Evolutionary conservation across 2,888 invertebrate genomes (phyloP), one percentile per base, ranked within the genome.

Genomic region (Limnephilus auricula): DNA sequence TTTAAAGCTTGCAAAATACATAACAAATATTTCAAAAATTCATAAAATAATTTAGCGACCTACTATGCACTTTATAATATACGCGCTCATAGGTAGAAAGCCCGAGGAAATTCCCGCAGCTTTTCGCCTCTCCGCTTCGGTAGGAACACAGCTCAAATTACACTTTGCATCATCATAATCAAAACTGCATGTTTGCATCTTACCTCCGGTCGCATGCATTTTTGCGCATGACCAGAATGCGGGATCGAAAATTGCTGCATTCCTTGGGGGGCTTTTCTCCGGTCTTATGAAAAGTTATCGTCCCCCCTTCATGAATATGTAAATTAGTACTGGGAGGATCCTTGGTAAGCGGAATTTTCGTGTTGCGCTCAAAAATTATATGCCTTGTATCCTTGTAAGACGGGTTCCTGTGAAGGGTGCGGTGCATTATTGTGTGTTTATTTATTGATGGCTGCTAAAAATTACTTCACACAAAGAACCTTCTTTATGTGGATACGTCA

Each of bases 121-220:
- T n/a, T 34, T 45, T 30, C 50, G 31, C 40, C 45, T 86, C 45
- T 45, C 31, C 30, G 34, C 40, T 40, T 34, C 82, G 25, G 82
- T 65, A 32, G 82, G 34, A 34, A 37, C 34, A 15, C 82, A 18
- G 34, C 82, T 37, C 32, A 89, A 89, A 89, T 89, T 89, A 78
- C 89, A 65, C 30, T 89, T 65, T 79, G 40, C 89, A 79, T 18
- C 89, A 79, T 79, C 32, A 89, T 89, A 89, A 89, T 89, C 45
- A 89, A 89, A 89, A 89, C 31, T 82, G 89, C 82, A 82, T 89
- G 89, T 89, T 89, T 89, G 89, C 89, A 82, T 89, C 89, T 80
- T 82, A 89, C 13, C 65, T 87, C 40, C 83, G 82, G 89, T 82
- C 82, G 80, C 82, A 31, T 89, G 89, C 89, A 89, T 89, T 89